These are phyloP conservation scores for Cyclopterus lumpus DNA, from an alignment of 2,797 vertebrate species.

Conservation along the genomic window DNA sequence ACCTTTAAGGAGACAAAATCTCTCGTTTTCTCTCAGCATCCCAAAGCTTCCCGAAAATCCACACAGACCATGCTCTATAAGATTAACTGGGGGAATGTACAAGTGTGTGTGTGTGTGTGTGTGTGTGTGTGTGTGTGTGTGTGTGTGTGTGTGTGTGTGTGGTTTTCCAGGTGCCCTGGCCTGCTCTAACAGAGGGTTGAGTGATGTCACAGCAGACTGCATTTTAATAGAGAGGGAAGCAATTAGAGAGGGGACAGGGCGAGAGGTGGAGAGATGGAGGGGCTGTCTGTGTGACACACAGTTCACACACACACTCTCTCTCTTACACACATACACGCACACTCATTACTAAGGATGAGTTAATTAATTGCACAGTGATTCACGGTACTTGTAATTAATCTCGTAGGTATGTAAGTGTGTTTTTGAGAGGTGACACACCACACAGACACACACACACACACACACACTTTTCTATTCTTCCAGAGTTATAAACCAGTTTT, in stretches of 20 bases:
- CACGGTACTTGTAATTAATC: slow-evolving; percentile 82
- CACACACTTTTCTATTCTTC: slow-evolving; percentile 9
- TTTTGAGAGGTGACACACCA: slow-evolving; percentile 72
- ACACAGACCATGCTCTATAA: slow-evolving; percentile 17
- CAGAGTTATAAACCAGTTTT: background rate
- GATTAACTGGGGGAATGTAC: slow-evolving; percentile 20
- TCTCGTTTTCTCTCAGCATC: background rate
- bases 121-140: slow-evolving; percentile 21
- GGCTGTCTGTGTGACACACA: slow-evolving; percentile 75
- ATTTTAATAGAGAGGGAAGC: slow-evolving; percentile 86
- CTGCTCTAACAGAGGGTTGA: slow-evolving; percentile 73
- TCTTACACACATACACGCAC: slow-evolving; percentile 57
- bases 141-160: slow-evolving; percentile 34
- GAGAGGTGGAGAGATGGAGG: slow-evolving; percentile 82
- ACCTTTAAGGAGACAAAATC: slow-evolving; percentile 18
- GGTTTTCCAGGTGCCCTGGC: slow-evolving; percentile 53
- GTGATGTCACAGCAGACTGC: slow-evolving; percentile 83
- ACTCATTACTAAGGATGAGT: slow-evolving; percentile 84
- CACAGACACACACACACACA: slow-evolving; percentile 1
- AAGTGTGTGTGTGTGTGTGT: background rate
- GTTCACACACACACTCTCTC: slow-evolving; percentile 57
- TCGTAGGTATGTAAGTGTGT: slow-evolving; percentile 76
- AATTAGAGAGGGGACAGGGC: slow-evolving; percentile 83
- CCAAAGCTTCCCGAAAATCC: slow-evolving; percentile 20
- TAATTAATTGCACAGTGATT: slow-evolving; percentile 86